These are phyloP conservation scores for Parnassius glacialis DNA, from an alignment of 2,888 invertebrate genomes.

Conservation along the genomic window DNA sequence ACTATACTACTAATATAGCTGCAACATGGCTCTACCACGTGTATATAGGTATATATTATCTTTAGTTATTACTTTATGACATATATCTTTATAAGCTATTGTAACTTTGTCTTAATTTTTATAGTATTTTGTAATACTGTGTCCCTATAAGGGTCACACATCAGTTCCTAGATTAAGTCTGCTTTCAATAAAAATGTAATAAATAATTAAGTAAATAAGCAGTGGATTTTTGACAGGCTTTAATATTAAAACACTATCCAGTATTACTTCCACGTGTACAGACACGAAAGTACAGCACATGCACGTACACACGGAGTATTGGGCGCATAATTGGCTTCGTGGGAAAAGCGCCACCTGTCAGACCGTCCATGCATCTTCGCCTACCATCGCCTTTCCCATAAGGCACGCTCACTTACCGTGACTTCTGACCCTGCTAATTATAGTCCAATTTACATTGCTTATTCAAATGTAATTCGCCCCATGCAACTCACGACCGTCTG, in stretches of 20 bases:
- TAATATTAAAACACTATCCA: background rate
- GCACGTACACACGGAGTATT: constrained; percentile 22
- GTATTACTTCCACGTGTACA: constrained; percentile 21
- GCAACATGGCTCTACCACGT: no score
- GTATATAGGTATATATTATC: no score
- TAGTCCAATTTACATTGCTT: constrained; percentile 28
- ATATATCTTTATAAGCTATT: no score
- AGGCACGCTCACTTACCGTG: constrained; percentile 58
- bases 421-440: constrained; percentile 36
- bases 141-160: no score
- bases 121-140: no score
- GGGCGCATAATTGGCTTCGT: constrained; percentile 54
- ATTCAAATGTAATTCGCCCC: constrained; percentile 7
- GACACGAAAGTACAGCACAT: constrained; percentile 30
- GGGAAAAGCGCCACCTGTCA: constrained; percentile 56
- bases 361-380: constrained; percentile 34
- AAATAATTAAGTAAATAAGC: no score
- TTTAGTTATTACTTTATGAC: no score
- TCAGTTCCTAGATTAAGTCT: no score
- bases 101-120: no score
- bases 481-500: background rate
- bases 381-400: constrained; percentile 50
- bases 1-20: no score
- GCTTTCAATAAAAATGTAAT: no score
- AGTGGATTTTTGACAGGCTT: no score